These are phyloP conservation scores for Micrasema minimum DNA, from an alignment of 1,140 invertebrate species.

Conservation along the genomic window DNA sequence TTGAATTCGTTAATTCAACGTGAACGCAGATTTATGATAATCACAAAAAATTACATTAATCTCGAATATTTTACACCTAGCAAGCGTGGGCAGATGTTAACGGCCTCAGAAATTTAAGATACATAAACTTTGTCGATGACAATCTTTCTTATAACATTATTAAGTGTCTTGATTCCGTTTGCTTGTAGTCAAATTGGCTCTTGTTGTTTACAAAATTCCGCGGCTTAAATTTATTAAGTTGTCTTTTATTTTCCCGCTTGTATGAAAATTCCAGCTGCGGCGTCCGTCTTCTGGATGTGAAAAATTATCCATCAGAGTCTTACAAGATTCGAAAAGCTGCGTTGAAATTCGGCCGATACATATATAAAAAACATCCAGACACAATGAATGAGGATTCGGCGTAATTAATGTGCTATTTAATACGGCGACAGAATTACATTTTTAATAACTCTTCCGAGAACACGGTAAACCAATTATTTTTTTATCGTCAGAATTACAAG, in stretches of 20 bases:
- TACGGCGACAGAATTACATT: slow-evolving; percentile 16
- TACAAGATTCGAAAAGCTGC: slow-evolving; percentile 16
- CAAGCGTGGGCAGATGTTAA: neutral
- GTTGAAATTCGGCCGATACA: slow-evolving; percentile 9
- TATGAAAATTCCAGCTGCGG: slow-evolving; percentile 22
- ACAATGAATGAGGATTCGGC: slow-evolving; percentile 22
- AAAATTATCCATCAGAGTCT: slow-evolving; percentile 26
- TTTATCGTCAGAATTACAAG: neutral
- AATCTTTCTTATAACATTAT: slow-evolving; percentile 2
- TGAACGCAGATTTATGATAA: slow-evolving; percentile 15
- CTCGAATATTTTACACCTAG: slow-evolving; percentile 10
- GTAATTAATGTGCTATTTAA: slow-evolving; percentile 27
- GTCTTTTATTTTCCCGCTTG: slow-evolving; percentile 11
- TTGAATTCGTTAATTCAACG: slow-evolving; percentile 29
- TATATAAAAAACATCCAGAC: slow-evolving; percentile 32
- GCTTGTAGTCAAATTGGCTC: slow-evolving; percentile 2
- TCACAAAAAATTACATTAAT: slow-evolving; percentile 6
- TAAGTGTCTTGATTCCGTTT: no score
- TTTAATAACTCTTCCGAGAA: slow-evolving; percentile 5
- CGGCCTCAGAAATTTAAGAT: neutral
- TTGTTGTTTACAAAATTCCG: neutral
- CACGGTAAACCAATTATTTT: slow-evolving; percentile 17
- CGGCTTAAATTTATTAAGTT: slow-evolving; percentile 3
- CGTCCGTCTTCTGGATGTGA: slow-evolving; percentile 16
- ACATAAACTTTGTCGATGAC: slow-evolving; percentile 2